A percentile compares a stretch with the other conserved stretches of the same genome.
Conservation (phyloP, 2,888 invertebrate genomes). For the Polylopha cassiicola region DNA sequence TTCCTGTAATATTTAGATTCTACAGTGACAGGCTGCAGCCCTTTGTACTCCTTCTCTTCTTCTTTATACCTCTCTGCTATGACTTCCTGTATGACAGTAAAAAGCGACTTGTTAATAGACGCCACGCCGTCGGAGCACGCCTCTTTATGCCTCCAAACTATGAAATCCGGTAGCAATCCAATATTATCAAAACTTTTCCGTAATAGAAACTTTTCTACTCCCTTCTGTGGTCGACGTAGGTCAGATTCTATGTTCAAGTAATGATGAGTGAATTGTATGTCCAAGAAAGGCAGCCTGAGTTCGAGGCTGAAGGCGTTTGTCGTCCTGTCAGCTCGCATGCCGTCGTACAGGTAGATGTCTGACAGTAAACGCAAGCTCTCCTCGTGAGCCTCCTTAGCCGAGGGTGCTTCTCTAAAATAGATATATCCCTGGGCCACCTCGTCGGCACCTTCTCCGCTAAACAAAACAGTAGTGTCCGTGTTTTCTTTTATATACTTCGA, state of each 20-base stretch:
- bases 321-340: constrained; percentile 88
- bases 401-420: constrained; percentile 94
- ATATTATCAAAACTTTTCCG: constrained; percentile 88
- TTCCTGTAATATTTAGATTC: constrained; percentile 87
- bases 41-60: constrained; percentile 78
- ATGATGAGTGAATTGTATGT: constrained; percentile 89
- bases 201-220: constrained; percentile 90
- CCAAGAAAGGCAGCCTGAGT: constrained; percentile 92
- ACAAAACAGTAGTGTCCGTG: constrained; percentile 90
- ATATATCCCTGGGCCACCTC: constrained; percentile 96
- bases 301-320: constrained; percentile 85
- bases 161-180: constrained; percentile 86
- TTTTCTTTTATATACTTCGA: constrained; percentile 88
- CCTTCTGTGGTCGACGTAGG: constrained; percentile 83
- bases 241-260: constrained; percentile 84
- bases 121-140: constrained; percentile 90
- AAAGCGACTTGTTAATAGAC: constrained; percentile 83
- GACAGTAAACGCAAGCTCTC: constrained; percentile 85
- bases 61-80: constrained; percentile 81
- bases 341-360: constrained; percentile 89
- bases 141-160: constrained; percentile 96
- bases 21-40: constrained; percentile 84
- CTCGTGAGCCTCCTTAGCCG: constrained; percentile 81
- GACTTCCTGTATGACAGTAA: constrained; percentile 82
- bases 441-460: constrained; percentile 97